Percentiles rank a stretch among this genome's conserved stretches.
Evolutionary conservation across 2,888 invertebrate species (phyloP).

Genomic region (Agrilus cyanescens): DNA sequence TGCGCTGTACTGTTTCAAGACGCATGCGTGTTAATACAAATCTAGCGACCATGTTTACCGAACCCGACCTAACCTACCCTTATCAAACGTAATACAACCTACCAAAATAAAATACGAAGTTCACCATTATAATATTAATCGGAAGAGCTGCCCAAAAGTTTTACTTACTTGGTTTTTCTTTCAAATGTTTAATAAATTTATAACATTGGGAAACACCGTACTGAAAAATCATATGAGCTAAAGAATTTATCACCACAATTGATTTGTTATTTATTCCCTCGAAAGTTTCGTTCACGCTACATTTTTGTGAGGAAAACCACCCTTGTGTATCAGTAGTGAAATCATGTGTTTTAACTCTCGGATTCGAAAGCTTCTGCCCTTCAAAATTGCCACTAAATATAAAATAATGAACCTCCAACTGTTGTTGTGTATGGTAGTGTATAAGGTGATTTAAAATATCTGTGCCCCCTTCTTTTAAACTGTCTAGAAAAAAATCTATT

Average conservation of each 20-base stretch:
- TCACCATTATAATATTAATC: no score
- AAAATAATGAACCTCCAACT: conserved; percentile 23
- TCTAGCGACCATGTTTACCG: no score
- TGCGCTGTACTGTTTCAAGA: no score
- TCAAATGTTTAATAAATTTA: conserved; percentile 16
- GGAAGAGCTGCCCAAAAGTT: no score
- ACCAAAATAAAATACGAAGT: no score
- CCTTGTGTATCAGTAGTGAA: conserved; percentile 21
- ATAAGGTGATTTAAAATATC: conserved; percentile 22
- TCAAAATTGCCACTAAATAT: conserved; percentile 25
- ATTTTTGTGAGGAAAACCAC: conserved; percentile 9
- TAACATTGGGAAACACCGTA: conserved; percentile 24
- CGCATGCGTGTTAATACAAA: no score
- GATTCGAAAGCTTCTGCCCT: conserved; percentile 10
- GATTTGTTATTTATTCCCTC: conserved; percentile 14
- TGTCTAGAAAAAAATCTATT: conserved; percentile 22
- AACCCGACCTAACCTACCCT: no score
- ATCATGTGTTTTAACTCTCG: conserved; percentile 17
- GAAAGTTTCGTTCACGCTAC: conserved; percentile 15
- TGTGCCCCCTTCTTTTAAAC: conserved; percentile 20
- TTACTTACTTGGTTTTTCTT: conserved; percentile 22
- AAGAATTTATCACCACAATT: conserved; percentile 28
- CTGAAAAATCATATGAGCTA: conserved; percentile 24
- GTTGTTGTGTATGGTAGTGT: conserved; percentile 20
- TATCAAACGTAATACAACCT: no score